Base-by-base conservation (phyloP, 2,888 invertebrate species). In the Catotricha subobsoleta region DNA sequence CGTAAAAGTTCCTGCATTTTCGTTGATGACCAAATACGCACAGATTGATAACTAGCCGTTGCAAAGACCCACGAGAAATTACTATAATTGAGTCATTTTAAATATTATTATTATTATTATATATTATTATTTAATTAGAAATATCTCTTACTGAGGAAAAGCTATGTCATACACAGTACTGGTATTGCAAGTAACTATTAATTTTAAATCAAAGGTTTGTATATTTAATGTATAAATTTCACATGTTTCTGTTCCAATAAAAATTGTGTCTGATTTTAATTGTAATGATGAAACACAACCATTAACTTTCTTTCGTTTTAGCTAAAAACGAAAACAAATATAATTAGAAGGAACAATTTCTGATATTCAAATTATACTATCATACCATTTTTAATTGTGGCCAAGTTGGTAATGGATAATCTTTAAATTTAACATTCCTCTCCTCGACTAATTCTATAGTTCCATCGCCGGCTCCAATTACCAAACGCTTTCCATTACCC, bases 401-500 rank as follows among this genome's bases (percentile, higher is more conserved):
- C 56, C 64, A 65, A 35, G 71, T 73, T 1, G 75, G 74, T 23
- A 49, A 54, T 2, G 58, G 59, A 48, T 63, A 63, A 7, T 58
- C 55, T 16, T 59, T 58, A 33, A 61, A 59, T 4, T 54, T 50
- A 41, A 57, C 57, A 5, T 68, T 67, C 48, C 72, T 67, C 51
- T 74, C 70, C 49, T 74, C 72, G 2, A 82, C 71, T 18, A 82
- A 48, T 47, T 86, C 83, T 0, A 91, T 60, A 0, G 74, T 75
- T 0, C 92, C 92, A 59, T 87, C 80, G 0, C 92, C 92, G 3
- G 80, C 75, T 1, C 91, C 92, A 43, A 91, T 73, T 3, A 90
- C 59, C 18, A 84, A 51, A 44, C 69, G 67, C 44, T 69, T 67
- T 0, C 72, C 73, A 39, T 69, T 67, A 0, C 65, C 65, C 52